Conservation (phyloP, 2,113 vertebrate species). For the Notothenia coriiceps region DNA sequence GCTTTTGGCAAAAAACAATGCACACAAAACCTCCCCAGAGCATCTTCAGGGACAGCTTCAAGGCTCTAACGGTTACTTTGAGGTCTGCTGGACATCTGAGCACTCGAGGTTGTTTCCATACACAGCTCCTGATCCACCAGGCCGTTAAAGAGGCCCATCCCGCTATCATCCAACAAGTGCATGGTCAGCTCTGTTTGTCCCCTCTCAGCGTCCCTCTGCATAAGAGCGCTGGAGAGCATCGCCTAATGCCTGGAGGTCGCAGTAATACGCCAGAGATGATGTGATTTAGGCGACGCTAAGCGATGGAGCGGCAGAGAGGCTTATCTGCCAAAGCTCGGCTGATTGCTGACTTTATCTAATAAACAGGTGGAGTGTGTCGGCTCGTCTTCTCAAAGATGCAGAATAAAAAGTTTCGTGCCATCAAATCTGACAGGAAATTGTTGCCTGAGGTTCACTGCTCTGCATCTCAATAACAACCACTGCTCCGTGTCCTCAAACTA, state of each 20-base stretch:
- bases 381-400: slow-evolving; percentile 22
- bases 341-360: slow-evolving; percentile 56
- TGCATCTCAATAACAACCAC: neutral
- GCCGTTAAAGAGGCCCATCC: neutral
- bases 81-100: slow-evolving; percentile 12
- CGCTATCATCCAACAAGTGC: neutral
- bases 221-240: neutral
- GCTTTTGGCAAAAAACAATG: no score
- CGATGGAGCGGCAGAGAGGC: slow-evolving; percentile 11
- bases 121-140: neutral
- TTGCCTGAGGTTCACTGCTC: slow-evolving; percentile 16
- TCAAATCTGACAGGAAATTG: slow-evolving; percentile 35
- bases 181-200: neutral
- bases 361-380: slow-evolving; percentile 46
- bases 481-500: neutral
- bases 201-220: slow-evolving; percentile 19
- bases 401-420: slow-evolving; percentile 17
- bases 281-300: slow-evolving; percentile 36
- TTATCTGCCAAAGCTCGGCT: slow-evolving; percentile 50
- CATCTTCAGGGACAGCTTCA: no score
- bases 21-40: no score
- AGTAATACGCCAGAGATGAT: slow-evolving; percentile 38
- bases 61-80: neutral
- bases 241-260: slow-evolving; percentile 39
- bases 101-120: neutral